Evolutionary conservation across 2,113 vertebrate genomes (phyloP).

Genomic region (Halichoerus grypus): DNA sequence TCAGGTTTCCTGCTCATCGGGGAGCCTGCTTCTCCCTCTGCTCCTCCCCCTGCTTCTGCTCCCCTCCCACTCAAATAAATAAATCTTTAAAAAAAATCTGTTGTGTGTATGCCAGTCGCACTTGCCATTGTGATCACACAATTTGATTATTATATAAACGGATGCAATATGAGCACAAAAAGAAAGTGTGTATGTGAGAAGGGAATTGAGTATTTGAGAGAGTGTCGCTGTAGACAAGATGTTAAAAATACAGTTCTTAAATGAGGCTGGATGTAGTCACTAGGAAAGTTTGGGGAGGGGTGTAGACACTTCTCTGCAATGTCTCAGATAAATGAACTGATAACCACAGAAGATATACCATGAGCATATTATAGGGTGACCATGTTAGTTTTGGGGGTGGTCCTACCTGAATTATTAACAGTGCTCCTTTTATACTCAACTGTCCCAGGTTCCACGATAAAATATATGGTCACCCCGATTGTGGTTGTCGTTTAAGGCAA

Average conservation of each 20-base stretch:
- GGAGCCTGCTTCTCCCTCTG: not conserved
- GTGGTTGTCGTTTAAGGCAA: not conserved
- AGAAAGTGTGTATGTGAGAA: not conserved
- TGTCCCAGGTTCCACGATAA: not conserved
- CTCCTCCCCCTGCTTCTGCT: not conserved
- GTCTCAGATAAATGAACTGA: not conserved
- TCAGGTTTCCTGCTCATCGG: not conserved
- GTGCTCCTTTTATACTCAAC: not conserved
- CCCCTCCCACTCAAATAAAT: not conserved
- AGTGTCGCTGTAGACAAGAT: not conserved
- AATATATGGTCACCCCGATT: not conserved
- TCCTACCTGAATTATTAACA: not conserved
- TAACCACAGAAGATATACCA: not conserved
- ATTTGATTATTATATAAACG: not conserved
- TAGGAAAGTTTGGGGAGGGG: not conserved
- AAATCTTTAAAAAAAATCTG: too few relatives aligned
- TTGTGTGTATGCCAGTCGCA: not conserved
- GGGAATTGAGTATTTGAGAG: not conserved
- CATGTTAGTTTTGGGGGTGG: not conserved
- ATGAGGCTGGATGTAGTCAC: not conserved
- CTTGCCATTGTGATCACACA: not conserved
- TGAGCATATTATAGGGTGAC: not conserved
- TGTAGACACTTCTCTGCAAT: not conserved
- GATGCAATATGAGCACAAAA: not conserved
- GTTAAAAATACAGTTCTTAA: not conserved